phyloP scores from a whole-genome alignment of 2,113 vertebrate genomes.

The Psephotus haematonotus region DNA sequence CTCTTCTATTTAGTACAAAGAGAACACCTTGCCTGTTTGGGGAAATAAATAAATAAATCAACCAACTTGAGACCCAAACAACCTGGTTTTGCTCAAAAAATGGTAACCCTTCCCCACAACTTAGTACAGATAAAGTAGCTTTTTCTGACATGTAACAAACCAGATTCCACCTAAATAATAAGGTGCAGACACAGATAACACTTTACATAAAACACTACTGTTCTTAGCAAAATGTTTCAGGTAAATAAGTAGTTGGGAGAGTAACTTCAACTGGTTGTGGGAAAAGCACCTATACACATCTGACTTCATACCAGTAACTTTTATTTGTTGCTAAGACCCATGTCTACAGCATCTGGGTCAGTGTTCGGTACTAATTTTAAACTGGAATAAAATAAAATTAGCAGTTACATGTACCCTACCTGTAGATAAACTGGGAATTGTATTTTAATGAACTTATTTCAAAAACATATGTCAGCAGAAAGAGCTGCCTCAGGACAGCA shows the following conservation, averaged over 20 bases:
- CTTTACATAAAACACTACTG: not conserved
- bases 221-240: not conserved
- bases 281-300: not conserved
- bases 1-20: not conserved
- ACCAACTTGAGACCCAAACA: not conserved
- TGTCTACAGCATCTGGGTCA: not conserved
- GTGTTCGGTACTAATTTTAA: not conserved
- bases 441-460: not conserved
- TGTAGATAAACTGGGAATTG: not conserved
- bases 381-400: not conserved
- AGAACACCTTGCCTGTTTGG: not conserved
- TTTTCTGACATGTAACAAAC: not conserved
- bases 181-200: not conserved
- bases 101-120: not conserved
- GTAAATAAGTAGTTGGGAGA: not conserved
- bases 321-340: not conserved
- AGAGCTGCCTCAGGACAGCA: not conserved
- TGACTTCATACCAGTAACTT: not conserved
- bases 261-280: not conserved
- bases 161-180: not conserved
- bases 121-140: not conserved
- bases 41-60: not conserved
- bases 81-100: not conserved
- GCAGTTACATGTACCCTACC: not conserved
- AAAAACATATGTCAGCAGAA: not conserved